Evolutionary conservation across 64 coral and sea anemone genomes (phyloP), one percentile per base, ranked within the genome.

Genomic region (Porites lutea): DNA sequence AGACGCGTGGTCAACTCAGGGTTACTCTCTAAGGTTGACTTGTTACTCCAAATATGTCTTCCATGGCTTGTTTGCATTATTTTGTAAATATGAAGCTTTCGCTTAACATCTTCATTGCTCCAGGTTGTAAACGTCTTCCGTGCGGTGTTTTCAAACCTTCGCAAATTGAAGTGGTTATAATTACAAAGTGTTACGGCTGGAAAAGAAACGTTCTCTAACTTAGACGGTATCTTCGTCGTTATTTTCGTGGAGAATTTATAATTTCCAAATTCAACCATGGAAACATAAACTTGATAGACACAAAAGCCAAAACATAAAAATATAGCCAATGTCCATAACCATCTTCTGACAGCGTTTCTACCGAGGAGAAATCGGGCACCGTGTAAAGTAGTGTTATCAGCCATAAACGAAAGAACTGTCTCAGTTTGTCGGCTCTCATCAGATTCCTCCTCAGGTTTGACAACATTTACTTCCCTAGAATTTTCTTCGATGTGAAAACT

Each of bases 111-210:
- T 65, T 77, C 44, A 10, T 48, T 13, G 81, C 63, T 67, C 46
- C 16, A 11, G n/a, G 66, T 84, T 9, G 1, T 68, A 2, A 2
- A 2, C 11, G 14, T 0, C 23, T 79, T 58, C 16, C 0, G 18
- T 8, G 51, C 2, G 10, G 13, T 5, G 11, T 5, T 52, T 11
- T 13, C 23, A 12, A 45, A 78, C 46, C 52, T 77, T 49, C 87
- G 45, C 2, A 7, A 14, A 50, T 90, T 76, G 14, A 90, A 11
- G 11, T 12, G 15, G 13, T 90, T 90, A 0, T 69, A 55, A 77
- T 90, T 90, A 21, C 88, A 90, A 13, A 90, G 20, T 13, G 74
- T 90, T 6, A 90, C 75, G 8, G 88, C 88, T 2, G 88, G 88
- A 70, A 90, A 90, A 59, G 71, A 18, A 3, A 84, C 2, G 0